Evolutionary conservation across 1,140 invertebrate species (phyloP), one percentile per base, ranked within the genome.

Genomic region (Colletes gigas): DNA sequence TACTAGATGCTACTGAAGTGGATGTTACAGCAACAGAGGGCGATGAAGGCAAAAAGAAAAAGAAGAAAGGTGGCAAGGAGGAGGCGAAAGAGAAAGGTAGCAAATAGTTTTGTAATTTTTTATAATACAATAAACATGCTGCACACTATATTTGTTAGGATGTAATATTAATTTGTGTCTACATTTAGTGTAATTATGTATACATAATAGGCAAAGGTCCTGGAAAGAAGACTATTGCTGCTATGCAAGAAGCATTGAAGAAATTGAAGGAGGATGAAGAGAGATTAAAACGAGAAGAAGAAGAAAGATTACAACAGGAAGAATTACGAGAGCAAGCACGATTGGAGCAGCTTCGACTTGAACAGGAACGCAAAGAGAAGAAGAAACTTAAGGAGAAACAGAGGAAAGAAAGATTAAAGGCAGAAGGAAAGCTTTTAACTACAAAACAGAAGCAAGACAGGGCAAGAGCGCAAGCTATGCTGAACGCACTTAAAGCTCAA

Each of bases 331-430:
- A 97, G 89, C 93, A 93, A 70, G 95, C 95, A 44, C 95, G 96
- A 68, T 92, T 96, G 77, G 97, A 98, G 94, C 95, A 97, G 79
- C 90, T 97, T 55, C 95, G 96, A 81, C 92, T 97, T 81, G 97
- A 98, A 91, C 96, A 97, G 91, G 98, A 98, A 92, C 95, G 95
- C 72, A 98, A 98, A 91, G 97, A 98, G 87, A 96, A 95, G 82
- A 98, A 98, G 90, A 99, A 99, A 90, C 95, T 97, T 87, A 98
- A 98, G 90, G 98, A 99, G 94, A 99, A 99, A 88, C 98, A 99
- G 90, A 95, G 97, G 78, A 98, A 97, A 92, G 98, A 98, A 91
- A 95, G 97, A 89, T 93, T 99, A 55, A 99, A 99, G 92, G 97
- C 97, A 39, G 98, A 99, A 94, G 98, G 99, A 3, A 99, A 98